phyloP scores from a whole-genome alignment of 2,113 vertebrate genomes.

The Cottus gobio region DNA sequence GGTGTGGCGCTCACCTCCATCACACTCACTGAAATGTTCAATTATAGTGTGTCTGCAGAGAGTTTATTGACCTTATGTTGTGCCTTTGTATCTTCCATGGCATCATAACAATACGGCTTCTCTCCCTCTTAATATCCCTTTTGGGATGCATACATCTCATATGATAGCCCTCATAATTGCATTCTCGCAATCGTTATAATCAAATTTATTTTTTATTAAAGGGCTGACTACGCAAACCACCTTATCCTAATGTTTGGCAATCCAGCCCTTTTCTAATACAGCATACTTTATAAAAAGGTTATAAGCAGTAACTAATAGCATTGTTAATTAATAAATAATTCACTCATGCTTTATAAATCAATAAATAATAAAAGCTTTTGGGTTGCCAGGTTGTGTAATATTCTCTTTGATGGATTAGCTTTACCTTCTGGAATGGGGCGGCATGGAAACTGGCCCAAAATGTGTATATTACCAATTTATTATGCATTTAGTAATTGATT shows the following conservation, averaged over 20 bases:
- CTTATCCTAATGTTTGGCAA: not conserved
- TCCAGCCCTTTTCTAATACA: not conserved
- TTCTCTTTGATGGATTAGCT: not conserved
- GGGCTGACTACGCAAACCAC: not conserved
- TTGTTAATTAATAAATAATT: not conserved
- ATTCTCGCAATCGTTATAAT: conserved; percentile 5
- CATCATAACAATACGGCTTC: conserved; percentile 4
- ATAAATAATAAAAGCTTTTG: not conserved
- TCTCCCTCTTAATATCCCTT: conserved; percentile 21
- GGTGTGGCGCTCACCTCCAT: not conserved
- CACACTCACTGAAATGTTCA: conserved; percentile 12
- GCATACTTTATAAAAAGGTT: not conserved
- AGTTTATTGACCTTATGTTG: conserved; percentile 44
- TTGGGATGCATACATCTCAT: conserved; percentile 12
- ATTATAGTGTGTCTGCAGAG: not conserved
- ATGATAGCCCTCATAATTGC: conserved; percentile 3
- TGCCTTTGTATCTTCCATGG: conserved; percentile 33
- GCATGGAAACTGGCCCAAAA: not conserved
- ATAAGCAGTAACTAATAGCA: not conserved
- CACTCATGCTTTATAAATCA: not conserved
- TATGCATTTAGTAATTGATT: not conserved
- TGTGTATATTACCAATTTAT: not conserved
- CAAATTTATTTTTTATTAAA: conserved; percentile 16
- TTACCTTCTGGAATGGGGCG: not conserved
- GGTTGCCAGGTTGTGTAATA: conserved; percentile 9